These are phyloP conservation scores for Lindbergichthys nudifrons DNA, from an alignment of 2,797 vertebrate genomes.

Conservation along the genomic window DNA sequence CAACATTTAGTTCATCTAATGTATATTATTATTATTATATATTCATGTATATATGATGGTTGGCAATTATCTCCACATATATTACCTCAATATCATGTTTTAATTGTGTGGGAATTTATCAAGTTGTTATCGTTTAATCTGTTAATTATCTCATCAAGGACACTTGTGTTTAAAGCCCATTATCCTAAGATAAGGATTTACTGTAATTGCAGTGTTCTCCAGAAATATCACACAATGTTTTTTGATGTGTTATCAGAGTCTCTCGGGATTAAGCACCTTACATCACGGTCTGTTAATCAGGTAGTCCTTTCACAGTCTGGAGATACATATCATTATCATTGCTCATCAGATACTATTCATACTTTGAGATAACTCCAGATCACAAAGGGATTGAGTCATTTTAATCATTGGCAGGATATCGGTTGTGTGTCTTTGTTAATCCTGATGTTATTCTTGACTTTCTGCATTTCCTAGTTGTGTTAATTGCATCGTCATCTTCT, in stretches of 20 bases:
- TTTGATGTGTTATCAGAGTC: not conserved
- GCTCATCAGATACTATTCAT: not conserved
- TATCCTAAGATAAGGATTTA: conserved; percentile 45
- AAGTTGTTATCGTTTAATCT: conserved; percentile 52
- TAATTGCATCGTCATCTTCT: too few species aligned
- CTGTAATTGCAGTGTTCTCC: conserved; percentile 44
- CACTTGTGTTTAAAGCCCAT: conserved; percentile 31
- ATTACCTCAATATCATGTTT: conserved; percentile 19
- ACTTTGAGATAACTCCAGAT: not conserved
- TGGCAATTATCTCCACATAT: conserved; percentile 15
- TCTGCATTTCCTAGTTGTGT: too few species aligned
- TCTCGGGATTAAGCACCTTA: not conserved
- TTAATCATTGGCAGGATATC: not conserved
- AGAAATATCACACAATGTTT: conserved; percentile 31
- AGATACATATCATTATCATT: too few species aligned
- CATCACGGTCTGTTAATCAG: not conserved
- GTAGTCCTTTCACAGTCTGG: not conserved
- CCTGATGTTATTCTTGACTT: too few species aligned
- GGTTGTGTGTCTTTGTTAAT: not conserved
- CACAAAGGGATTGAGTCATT: not conserved
- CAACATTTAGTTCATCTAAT: too few species aligned
- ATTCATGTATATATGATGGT: too few species aligned
- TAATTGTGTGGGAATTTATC: conserved; percentile 24
- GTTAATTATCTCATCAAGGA: conserved; percentile 49
- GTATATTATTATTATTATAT: too few species aligned